Evolutionary conservation across 2,113 vertebrate genomes (phyloP), one percentile per base, ranked within the genome.

Genomic region (Chelonoidis abingdonii): DNA sequence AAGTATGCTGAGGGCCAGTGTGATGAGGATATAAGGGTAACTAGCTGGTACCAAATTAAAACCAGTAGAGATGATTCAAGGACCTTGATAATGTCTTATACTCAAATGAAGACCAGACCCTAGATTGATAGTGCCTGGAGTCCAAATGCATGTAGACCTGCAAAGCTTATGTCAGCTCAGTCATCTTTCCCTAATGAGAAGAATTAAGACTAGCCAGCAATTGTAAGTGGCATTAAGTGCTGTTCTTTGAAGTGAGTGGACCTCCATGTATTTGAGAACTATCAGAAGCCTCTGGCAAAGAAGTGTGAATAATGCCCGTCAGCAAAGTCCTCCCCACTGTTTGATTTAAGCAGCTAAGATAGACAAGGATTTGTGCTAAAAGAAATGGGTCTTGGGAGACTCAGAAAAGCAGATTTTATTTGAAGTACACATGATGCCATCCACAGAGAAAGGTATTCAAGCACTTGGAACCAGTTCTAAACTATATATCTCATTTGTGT

Each of bases 401-500:
- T 0, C 3, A 10, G 47, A 54, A 89, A 83, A n/a, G 38, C 41
- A 5, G 7, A 5, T 25, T 47, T 0, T 25, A 12, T 38, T 59
- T 80, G 54, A 54, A 41, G 5, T 69, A 12, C 62, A 69, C 35
- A 17, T n/a, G 65, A 31, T 19, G 6, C 35, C 65, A 17, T n/a
- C 31, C 35, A n/a, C 31, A 69, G 65, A n/a, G 35, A 69, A n/a
- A 69, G 31, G 35, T 69, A 69, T 19, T 69, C 16, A n/a, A 69
- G 17, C 17, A 35, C 16, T n/a, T 69, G 65, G 35, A n/a, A 69
- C 65, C 35, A 19, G 14, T 69, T n/a, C 65, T 69, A 17, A 27
- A 57, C 4, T 1, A 13, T 27, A 9, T 1, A 1, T 13, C 81
- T 31, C 22, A 9, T 41, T 50, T 9, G 2, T 0, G 38, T 21